phyloP scores from a whole-genome alignment of 2,888 invertebrate species.

The Acholoe squamosa region DNA sequence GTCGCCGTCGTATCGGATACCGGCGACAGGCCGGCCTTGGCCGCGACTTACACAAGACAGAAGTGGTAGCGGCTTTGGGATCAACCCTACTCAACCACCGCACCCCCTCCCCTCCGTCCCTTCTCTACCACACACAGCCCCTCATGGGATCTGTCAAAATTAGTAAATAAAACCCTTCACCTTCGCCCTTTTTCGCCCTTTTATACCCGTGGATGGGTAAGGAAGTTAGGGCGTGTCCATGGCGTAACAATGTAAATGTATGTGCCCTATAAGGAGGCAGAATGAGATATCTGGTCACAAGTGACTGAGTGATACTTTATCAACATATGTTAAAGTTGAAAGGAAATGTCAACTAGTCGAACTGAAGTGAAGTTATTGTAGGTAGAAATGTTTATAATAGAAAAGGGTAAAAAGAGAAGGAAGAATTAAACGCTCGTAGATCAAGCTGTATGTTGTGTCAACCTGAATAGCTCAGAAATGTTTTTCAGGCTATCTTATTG shows the following conservation, averaged over 20 bases:
- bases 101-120: background rate
- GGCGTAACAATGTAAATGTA: background rate
- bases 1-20: background rate
- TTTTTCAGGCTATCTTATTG: too few species aligned
- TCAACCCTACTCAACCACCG: background rate
- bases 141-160: conserved; percentile 16
- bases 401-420: too few species aligned
- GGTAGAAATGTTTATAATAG: too few species aligned
- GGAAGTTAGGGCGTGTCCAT: background rate
- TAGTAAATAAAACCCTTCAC: background rate
- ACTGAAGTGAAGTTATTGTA: too few species aligned
- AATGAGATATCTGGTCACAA: background rate
- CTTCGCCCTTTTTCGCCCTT: background rate
- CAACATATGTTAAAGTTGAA: too few species aligned
- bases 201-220: background rate
- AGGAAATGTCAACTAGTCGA: too few species aligned
- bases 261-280: background rate
- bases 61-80: conserved; percentile 29
- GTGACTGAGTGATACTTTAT: background rate
- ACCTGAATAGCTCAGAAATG: too few species aligned
- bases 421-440: too few species aligned
- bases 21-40: conserved; percentile 31
- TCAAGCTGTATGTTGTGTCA: too few species aligned
- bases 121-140: background rate
- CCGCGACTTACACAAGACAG: conserved; percentile 10